These are phyloP conservation scores for Sterrhoptilus dennistouni DNA, from an alignment of 2,113 vertebrate species.

Conservation along the genomic window DNA sequence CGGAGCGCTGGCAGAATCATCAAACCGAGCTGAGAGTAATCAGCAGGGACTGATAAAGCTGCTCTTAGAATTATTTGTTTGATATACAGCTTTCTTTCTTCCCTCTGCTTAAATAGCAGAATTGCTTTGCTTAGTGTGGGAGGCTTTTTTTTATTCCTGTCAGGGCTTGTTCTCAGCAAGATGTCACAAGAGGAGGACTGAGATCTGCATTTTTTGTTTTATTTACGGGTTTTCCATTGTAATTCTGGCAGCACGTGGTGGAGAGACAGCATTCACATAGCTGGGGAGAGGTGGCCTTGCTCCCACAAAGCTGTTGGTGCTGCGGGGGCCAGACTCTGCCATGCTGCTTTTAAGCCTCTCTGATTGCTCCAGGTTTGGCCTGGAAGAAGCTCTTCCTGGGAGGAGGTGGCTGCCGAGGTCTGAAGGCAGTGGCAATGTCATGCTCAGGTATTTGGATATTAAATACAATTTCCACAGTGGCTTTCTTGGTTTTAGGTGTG, in stretches of 20 bases:
- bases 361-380: not conserved
- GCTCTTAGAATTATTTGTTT: conserved; percentile 63
- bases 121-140: conserved; percentile 36
- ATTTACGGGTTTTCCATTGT: conserved; percentile 31
- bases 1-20: conserved; percentile 36
- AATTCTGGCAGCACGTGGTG: not conserved
- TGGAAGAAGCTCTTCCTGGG: not conserved
- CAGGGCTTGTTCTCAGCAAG: conserved; percentile 47
- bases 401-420: not conserved
- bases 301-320: not conserved
- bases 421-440: accelerated
- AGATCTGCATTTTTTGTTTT: conserved; percentile 37
- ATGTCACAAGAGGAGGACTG: conserved; percentile 31
- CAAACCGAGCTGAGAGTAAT: conserved; percentile 45
- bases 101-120: conserved; percentile 42
- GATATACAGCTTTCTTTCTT: conserved; percentile 63
- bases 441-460: not conserved
- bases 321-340: not conserved
- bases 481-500: not conserved
- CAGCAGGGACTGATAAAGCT: conserved; percentile 65
- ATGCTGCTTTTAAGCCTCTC: not conserved
- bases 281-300: not conserved
- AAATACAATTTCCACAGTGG: not conserved
- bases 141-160: conserved; percentile 27
- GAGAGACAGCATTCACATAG: not conserved